Evolutionary conservation across 1,140 invertebrate species (phyloP).

Genomic region (Drosophila subpulchrella): DNA sequence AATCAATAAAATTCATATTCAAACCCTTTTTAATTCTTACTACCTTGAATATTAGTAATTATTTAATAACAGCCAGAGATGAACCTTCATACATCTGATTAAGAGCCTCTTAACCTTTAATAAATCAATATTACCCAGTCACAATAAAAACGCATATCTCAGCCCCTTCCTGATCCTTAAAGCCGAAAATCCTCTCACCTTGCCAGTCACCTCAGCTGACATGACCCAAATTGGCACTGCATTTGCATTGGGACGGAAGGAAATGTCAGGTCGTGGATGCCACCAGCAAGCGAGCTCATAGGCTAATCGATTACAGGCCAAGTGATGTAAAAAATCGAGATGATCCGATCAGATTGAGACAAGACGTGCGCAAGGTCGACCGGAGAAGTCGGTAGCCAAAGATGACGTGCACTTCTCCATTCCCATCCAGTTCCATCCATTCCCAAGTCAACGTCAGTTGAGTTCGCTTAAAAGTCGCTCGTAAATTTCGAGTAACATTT

Average conservation of each 20-base stretch:
- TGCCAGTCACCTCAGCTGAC: constrained; percentile 27
- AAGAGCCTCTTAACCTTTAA: neutral
- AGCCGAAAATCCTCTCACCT: constrained; percentile 20
- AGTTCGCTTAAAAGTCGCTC: constrained; percentile 43
- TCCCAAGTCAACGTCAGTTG: constrained; percentile 23
- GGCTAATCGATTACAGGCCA: constrained; percentile 30
- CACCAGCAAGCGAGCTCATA: neutral
- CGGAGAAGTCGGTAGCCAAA: constrained; percentile 5
- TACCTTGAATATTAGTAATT: no score
- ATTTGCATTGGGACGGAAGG: constrained; percentile 29
- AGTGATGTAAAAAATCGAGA: constrained; percentile 18
- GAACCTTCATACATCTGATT: constrained; percentile 1
- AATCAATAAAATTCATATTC: no score
- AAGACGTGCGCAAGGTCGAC: constrained; percentile 49
- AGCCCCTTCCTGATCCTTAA: constrained; percentile 11
- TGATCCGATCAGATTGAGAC: constrained; percentile 13
- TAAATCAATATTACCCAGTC: constrained; percentile 1
- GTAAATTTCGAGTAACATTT: constrained; percentile 65
- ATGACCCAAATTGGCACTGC: constrained; percentile 33
- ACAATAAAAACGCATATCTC: neutral
- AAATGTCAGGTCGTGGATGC: constrained; percentile 8
- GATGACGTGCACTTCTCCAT: constrained; percentile 24
- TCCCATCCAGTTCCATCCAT: constrained; percentile 36
- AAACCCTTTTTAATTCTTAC: no score
- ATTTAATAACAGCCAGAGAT: neutral